Percentiles rank a stretch among this genome's conserved stretches.
Conservation (phyloP, 2,113 vertebrate species). For the Notothenia coriiceps region DNA sequence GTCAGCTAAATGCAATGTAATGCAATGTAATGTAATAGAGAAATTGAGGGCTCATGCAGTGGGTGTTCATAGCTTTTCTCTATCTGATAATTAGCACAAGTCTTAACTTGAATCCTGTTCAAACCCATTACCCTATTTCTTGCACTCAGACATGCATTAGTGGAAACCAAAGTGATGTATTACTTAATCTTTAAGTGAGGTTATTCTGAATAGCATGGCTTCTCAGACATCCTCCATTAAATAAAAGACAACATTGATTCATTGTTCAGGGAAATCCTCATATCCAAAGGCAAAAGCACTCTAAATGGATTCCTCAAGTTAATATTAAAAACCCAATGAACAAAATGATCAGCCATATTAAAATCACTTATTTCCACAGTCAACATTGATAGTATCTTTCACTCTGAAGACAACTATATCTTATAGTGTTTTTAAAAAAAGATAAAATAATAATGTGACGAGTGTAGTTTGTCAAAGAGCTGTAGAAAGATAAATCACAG, state of each 20-base stretch:
- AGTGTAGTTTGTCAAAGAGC: slow-evolving; percentile 56
- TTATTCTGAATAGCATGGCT: slow-evolving; percentile 17
- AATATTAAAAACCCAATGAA: slow-evolving; percentile 26
- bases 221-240: neutral
- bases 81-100: slow-evolving; percentile 19
- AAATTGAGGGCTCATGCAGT: neutral
- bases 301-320: slow-evolving; percentile 45
- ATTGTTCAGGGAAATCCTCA: slow-evolving; percentile 18
- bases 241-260: slow-evolving; percentile 5
- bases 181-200: slow-evolving; percentile 21
- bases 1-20: too few species aligned
- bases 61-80: neutral
- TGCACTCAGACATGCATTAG: slow-evolving; percentile 38
- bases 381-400: slow-evolving; percentile 14
- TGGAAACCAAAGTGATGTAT: slow-evolving; percentile 24
- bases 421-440: slow-evolving; percentile 18
- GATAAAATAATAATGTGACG: slow-evolving; percentile 70
- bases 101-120: slow-evolving; percentile 21
- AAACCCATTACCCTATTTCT: slow-evolving; percentile 44
- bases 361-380: slow-evolving; percentile 21
- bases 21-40: neutral
- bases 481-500: slow-evolving; percentile 62
- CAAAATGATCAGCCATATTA: slow-evolving; percentile 45
- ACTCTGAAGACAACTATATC: slow-evolving; percentile 26
- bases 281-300: slow-evolving; percentile 12